phyloP scores from a whole-genome alignment of 2,113 vertebrate genomes.

The Rhinolophus sinicus region DNA sequence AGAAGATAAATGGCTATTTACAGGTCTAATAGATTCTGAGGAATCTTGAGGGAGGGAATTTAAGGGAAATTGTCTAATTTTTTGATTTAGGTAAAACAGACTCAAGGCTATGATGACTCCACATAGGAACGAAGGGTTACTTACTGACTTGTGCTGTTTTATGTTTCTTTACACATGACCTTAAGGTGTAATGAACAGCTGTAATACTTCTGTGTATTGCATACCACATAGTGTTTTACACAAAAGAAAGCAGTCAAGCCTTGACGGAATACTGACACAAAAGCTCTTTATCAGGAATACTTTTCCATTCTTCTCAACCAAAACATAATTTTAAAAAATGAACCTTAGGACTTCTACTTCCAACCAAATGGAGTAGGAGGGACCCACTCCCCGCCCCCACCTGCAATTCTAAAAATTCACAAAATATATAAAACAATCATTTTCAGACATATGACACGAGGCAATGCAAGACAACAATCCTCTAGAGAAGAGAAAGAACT shows the following conservation, averaged over 20 bases:
- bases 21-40: neutral
- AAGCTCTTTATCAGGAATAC: neutral
- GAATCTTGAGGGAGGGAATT: neutral
- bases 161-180: conserved; percentile 18
- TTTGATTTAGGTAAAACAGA: conserved; percentile 16
- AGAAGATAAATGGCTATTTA: neutral
- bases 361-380: neutral
- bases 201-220: neutral
- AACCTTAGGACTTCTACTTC: neutral
- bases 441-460: neutral
- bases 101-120: neutral
- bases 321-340: neutral
- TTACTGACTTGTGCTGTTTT: neutral
- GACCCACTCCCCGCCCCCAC: neutral
- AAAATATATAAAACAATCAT: neutral
- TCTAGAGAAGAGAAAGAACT: neutral
- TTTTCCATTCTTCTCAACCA: conserved; percentile 35
- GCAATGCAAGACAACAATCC: neutral
- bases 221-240: neutral
- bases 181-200: neutral
- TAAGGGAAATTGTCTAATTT: neutral
- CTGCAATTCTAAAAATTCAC: neutral
- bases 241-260: neutral
- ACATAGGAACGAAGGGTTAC: neutral
- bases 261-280: neutral